Evolutionary conservation across 2,113 vertebrate species (phyloP).

Genomic region (Apteryx mantelli): DNA sequence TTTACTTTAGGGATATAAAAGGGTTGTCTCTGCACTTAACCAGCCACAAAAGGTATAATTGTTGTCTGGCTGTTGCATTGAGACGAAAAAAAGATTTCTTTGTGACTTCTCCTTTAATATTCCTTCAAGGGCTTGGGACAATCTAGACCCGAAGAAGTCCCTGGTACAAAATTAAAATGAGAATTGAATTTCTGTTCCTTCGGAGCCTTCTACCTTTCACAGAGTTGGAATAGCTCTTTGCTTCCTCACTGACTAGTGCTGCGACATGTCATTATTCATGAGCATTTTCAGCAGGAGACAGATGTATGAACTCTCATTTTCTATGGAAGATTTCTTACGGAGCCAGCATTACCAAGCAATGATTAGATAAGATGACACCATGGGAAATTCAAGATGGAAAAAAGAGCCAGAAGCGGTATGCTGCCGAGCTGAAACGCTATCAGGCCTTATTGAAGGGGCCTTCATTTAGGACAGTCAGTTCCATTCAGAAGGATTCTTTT

Average conservation of each 20-base stretch:
- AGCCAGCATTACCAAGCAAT: not conserved
- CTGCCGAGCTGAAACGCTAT: slow-evolving; percentile 2
- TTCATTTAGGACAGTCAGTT: not conserved
- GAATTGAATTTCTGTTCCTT: not conserved
- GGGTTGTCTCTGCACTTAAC: not conserved
- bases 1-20: not conserved
- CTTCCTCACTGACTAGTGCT: not conserved
- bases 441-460: not conserved
- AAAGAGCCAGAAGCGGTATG: not conserved
- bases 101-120: not conserved
- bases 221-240: not conserved
- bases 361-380: slow-evolving; percentile 41
- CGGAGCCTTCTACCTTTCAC: not conserved
- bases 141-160: not conserved
- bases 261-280: not conserved
- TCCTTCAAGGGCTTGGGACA: not conserved
- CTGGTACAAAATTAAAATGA: not conserved
- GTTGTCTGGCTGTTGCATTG: not conserved
- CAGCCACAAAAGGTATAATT: not conserved
- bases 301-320: slow-evolving; percentile 22
- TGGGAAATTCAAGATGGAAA: slow-evolving; percentile 36
- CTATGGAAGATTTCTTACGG: slow-evolving; percentile 1
- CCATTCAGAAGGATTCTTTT: not conserved
- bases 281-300: slow-evolving; percentile 35
- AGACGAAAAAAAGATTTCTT: not conserved